Evolutionary conservation across 64 coral and sea anemone genomes (phyloP), one percentile per base, ranked within the genome.

Genomic region (Actinia equina): DNA sequence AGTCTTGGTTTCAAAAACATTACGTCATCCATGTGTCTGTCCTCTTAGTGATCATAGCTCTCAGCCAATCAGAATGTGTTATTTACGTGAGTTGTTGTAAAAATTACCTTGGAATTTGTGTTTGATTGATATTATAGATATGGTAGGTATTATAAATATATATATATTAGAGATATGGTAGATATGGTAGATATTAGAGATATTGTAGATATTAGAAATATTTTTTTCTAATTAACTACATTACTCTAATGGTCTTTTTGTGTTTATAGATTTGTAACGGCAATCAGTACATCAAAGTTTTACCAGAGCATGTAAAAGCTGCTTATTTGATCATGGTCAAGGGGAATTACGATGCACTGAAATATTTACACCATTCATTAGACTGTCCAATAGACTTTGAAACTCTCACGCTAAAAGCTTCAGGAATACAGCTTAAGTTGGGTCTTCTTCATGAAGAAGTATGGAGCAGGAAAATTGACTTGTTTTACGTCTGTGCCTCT

Each of bases 181-280:
- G n/a, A n/a, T n/a, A n/a, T 7, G 2, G 2, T 2, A 49, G 45
- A 49, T 49, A 49, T 7, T n/a, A n/a, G n/a, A n/a, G n/a, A n/a
- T n/a, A n/a, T n/a, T n/a, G n/a, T n/a, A n/a, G n/a, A n/a, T n/a
- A n/a, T n/a, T n/a, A n/a, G n/a, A n/a, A n/a, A n/a, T n/a, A n/a
- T n/a, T n/a, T n/a, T n/a, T n/a, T n/a, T n/a, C 45, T 49, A 7
- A 49, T n/a, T 15, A 56, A 1, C 14, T 4, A 2, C 54, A 23
- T 65, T 1, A 4, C 17, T 4, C 61, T 5, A 2, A 22, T 65
- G 2, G 17, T 22, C 5, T 19, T 3, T 30, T 41, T 26, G 69
- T 37, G 5, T 74, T 13, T 74, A 0, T 23, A 99, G 97, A 90
- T 95, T 18, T 99, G 97, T 52, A 99, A 99, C 30, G 93, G 93